These are phyloP conservation scores for Chloropsis hardwickii DNA, from an alignment of 2,113 vertebrate genomes.

Conservation along the genomic window DNA sequence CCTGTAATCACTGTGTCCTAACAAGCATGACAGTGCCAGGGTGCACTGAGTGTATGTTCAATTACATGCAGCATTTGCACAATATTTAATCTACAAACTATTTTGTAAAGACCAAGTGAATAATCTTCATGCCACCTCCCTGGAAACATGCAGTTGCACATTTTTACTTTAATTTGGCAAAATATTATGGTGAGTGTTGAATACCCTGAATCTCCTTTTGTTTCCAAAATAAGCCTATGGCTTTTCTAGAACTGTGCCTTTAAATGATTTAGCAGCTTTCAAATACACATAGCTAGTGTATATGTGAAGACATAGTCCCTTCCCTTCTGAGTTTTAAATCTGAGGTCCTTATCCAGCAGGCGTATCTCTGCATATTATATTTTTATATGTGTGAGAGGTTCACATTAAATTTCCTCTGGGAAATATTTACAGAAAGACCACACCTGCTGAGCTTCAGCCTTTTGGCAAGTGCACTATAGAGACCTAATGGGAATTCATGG, in stretches of 20 bases:
- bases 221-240: not conserved
- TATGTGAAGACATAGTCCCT: not conserved
- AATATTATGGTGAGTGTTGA: not conserved
- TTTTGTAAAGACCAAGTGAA: not conserved
- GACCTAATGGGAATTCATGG: not conserved
- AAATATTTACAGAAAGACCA: slow-evolving; percentile 32
- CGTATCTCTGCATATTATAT: not conserved
- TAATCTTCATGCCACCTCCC: not conserved
- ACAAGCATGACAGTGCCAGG: not conserved
- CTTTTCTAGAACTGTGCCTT: not conserved
- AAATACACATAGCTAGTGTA: not conserved
- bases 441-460: slow-evolving; percentile 25
- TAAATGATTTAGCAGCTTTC: not conserved
- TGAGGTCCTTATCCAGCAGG: not conserved
- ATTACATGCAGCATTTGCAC: not conserved
- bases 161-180: not conserved
- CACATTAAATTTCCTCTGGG: not conserved
- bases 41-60: not conserved
- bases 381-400: not conserved
- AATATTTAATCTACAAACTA: not conserved
- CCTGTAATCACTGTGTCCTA: not conserved
- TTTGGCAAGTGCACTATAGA: not conserved
- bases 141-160: not conserved
- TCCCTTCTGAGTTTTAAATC: not conserved
- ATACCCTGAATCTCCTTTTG: not conserved